These are phyloP conservation scores for Babyrousa celebensis DNA, from an alignment of 2,797 vertebrate species.

Conservation along the genomic window DNA sequence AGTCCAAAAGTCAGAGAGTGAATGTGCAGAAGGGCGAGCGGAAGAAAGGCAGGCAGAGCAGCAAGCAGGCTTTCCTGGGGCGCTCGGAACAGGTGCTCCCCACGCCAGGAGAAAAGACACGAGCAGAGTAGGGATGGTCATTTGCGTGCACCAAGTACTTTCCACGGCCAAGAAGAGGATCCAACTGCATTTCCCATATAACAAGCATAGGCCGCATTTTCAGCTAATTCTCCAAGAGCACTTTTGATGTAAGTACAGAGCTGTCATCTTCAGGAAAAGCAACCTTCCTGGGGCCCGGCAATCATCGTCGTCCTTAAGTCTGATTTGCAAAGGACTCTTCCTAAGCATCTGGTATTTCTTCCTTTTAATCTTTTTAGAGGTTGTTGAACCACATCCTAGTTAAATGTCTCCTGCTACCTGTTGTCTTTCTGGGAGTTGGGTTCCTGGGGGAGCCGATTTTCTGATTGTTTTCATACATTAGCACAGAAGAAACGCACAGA, in stretches of 20 bases:
- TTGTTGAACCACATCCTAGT: background rate
- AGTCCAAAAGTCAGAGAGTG: background rate
- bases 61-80: background rate
- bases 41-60: background rate
- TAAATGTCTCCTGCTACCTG: background rate
- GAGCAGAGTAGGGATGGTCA: background rate
- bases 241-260: constrained; percentile 3
- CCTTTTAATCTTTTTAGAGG: background rate
- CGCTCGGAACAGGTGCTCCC: fast-evolving
- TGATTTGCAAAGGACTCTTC: constrained; percentile 31
- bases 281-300: background rate
- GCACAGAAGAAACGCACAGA: background rate
- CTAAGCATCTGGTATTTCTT: background rate
- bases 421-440: background rate
- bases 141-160: background rate
- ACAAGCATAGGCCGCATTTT: background rate
- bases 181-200: background rate
- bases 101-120: background rate
- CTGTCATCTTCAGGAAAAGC: background rate
- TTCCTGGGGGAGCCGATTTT: background rate
- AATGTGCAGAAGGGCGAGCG: background rate
- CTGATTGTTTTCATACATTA: background rate
- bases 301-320: constrained; percentile 12
- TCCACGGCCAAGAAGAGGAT: constrained; percentile 56
- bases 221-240: constrained; percentile 35